These are phyloP conservation scores for Diorhabda carinulata DNA, from an alignment of 1,140 invertebrate species.

Conservation along the genomic window DNA sequence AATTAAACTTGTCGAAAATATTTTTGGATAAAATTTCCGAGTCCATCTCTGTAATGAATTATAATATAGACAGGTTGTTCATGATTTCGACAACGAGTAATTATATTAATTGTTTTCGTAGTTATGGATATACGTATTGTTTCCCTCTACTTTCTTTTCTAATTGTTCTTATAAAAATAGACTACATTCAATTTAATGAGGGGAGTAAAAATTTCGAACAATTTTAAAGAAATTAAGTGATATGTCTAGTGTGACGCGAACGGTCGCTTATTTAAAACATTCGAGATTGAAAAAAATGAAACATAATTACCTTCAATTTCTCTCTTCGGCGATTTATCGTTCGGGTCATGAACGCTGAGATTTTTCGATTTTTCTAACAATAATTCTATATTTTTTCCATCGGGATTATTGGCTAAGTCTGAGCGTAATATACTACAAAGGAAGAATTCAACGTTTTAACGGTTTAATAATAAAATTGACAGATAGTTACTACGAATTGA, in stretches of 20 bases:
- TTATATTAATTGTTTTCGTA: constrained; percentile 1
- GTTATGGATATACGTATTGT: neutral
- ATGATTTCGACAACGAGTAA: neutral
- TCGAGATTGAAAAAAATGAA: too few species aligned
- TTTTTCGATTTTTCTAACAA: constrained; percentile 73
- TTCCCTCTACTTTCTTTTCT: constrained; percentile 1
- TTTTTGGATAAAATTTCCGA: neutral
- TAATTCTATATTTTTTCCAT: constrained; percentile 71
- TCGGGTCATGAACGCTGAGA: constrained; percentile 42
- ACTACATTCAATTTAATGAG: neutral
- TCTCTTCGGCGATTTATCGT: constrained; percentile 38
- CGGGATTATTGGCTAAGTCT: constrained; percentile 60
- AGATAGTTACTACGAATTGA: too few species aligned
- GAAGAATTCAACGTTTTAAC: constrained; percentile 29
- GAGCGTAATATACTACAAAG: constrained; percentile 68
- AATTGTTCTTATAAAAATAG: neutral
- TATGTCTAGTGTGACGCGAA: neutral
- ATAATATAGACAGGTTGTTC: neutral
- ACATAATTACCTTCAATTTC: constrained; percentile 43
- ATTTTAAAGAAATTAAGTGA: constrained; percentile 7
- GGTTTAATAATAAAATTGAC: too few species aligned
- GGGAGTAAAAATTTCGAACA: constrained; percentile 5
- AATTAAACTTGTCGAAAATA: too few species aligned
- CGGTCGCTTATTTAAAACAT: neutral
- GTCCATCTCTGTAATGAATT: neutral